Percentiles rank a stretch among this genome's conserved stretches.
phyloP scores from a whole-genome alignment of 1,140 invertebrate genomes.

The Drosophila teissieri region DNA sequence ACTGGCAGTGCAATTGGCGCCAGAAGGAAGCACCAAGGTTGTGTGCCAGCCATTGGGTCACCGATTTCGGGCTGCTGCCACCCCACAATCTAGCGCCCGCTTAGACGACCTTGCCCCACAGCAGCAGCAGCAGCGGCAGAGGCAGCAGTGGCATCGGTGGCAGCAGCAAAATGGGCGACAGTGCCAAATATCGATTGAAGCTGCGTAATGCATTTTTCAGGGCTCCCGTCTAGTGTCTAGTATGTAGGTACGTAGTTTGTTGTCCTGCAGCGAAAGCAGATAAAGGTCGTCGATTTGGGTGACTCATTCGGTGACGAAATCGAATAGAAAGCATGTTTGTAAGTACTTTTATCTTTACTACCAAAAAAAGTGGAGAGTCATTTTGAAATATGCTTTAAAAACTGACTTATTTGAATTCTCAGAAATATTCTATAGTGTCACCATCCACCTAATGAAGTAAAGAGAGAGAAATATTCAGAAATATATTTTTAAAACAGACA shows the following conservation, averaged over 20 bases:
- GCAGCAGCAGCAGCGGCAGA: constrained; percentile 4
- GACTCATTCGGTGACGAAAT: constrained; percentile 7
- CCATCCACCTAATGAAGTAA: too few species aligned
- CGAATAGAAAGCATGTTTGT: not conserved
- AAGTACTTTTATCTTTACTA: too few species aligned
- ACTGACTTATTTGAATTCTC: too few species aligned
- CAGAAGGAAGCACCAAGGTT: constrained; percentile 52
- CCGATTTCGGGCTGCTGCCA: constrained; percentile 32
- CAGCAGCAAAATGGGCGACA: constrained; percentile 20
- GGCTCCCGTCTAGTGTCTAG: constrained; percentile 3
- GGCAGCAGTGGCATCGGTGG: constrained; percentile 3
- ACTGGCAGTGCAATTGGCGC: constrained; percentile 28
- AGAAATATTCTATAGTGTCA: too few species aligned
- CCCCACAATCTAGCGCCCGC: constrained; percentile 14
- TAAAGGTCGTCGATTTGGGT: constrained; percentile 36
- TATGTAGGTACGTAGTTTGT: constrained; percentile 3
- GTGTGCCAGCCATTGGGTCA: constrained; percentile 49
- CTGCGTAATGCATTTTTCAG: constrained; percentile 59
- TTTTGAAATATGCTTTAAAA: too few species aligned
- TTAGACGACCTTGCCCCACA: constrained; percentile 57
- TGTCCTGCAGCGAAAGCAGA: constrained; percentile 18
- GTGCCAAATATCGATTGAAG: constrained; percentile 68
- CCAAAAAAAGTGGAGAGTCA: too few species aligned
- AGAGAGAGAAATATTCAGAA: too few species aligned
- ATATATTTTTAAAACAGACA: too few species aligned